A percentile compares a stretch with the other conserved stretches of the same genome.
Evolutionary conservation across 2,888 invertebrate species (phyloP).

Genomic region (Drosophila paramelanica): DNA sequence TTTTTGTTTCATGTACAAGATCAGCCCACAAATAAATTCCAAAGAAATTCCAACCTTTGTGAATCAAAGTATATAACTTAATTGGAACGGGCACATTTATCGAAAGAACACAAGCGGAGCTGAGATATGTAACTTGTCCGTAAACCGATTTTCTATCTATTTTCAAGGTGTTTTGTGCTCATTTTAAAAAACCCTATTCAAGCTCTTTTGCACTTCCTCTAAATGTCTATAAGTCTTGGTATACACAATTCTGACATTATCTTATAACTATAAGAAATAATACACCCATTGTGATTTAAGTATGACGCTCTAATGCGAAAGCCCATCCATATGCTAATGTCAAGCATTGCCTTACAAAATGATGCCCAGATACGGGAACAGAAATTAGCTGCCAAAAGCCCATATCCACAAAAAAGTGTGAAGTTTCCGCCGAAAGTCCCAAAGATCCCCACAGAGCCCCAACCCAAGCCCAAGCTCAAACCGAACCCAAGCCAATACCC

Average conservation of each 20-base stretch:
- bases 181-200: too few relatives aligned
- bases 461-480: slow-evolving; percentile 4
- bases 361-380: slow-evolving; percentile 32
- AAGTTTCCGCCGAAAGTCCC: slow-evolving; percentile 17
- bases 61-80: too few relatives aligned
- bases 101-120: too few relatives aligned
- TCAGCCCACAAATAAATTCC: not conserved
- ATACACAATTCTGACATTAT: too few relatives aligned
- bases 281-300: too few relatives aligned
- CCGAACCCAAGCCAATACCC: slow-evolving; percentile 10
- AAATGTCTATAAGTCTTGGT: too few relatives aligned
- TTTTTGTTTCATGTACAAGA: too few relatives aligned
- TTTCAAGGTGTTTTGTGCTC: too few relatives aligned
- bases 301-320: slow-evolving; percentile 12
- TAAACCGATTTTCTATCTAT: too few relatives aligned
- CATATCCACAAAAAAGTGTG: slow-evolving; percentile 21
- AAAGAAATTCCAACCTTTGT: not conserved
- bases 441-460: slow-evolving; percentile 1
- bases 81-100: too few relatives aligned
- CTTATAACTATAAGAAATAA: not conserved
- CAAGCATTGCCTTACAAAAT: slow-evolving; percentile 52
- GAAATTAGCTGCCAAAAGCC: slow-evolving; percentile 2
- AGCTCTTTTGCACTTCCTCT: too few relatives aligned
- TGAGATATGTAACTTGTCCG: too few relatives aligned
- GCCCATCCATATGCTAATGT: slow-evolving; percentile 62